These are phyloP conservation scores for Oikopleura dioica DNA, from an alignment of 23 tunicate species.

Conservation along the genomic window DNA sequence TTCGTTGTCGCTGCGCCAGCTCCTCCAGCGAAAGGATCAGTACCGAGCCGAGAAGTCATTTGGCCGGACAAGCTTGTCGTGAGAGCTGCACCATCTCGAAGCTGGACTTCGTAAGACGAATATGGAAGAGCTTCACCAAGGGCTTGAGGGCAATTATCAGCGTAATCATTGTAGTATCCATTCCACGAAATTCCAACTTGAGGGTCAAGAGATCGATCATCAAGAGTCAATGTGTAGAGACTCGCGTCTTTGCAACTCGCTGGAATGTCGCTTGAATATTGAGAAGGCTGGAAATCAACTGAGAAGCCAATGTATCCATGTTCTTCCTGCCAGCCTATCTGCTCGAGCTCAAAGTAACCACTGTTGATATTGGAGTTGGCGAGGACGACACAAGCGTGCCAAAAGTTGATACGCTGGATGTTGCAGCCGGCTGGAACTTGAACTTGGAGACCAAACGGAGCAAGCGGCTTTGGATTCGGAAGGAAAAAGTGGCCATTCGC, in stretches of 20 bases:
- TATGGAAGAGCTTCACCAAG: neutral
- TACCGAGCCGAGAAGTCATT: neutral
- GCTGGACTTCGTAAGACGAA: conserved; percentile 6
- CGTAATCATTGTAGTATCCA: neutral
- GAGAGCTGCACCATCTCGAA: neutral
- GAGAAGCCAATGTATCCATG: conserved; percentile 1
- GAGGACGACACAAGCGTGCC: conserved; percentile 7
- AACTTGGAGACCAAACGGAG: conserved; percentile 1
- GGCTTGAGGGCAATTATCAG: neutral
- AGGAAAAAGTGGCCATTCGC: conserved; percentile 8
- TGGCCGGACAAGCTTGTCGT: neutral
- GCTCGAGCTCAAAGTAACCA: neutral
- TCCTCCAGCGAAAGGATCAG: neutral
- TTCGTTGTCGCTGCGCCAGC: neutral
- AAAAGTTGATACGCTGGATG: conserved; percentile 3
- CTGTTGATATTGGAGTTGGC: neutral
- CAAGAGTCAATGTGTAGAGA: neutral
- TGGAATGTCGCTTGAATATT: neutral
- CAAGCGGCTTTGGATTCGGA: neutral
- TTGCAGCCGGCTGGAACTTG: conserved; percentile 11
- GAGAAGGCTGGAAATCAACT: neutral
- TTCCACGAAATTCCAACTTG: neutral
- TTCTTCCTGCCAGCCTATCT: conserved; percentile 6
- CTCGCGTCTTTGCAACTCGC: neutral
- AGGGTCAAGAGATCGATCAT: neutral